Conservation (phyloP, 2,888 invertebrate species). For the Nephrotoma appendiculata region DNA sequence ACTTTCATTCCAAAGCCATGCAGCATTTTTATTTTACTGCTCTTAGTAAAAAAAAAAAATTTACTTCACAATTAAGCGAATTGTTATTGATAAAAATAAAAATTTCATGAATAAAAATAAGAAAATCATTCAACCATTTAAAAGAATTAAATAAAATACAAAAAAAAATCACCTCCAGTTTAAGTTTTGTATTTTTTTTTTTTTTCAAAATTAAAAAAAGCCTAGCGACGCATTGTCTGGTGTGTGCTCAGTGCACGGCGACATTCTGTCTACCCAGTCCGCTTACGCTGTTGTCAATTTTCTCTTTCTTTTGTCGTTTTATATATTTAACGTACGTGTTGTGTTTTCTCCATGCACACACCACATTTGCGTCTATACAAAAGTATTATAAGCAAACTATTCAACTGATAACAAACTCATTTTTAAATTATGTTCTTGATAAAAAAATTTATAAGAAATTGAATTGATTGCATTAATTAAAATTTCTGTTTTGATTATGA, state of each 20-base stretch:
- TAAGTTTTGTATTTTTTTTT: neutral
- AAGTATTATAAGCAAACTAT: neutral
- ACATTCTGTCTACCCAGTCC: conserved; percentile 86
- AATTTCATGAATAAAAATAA: neutral
- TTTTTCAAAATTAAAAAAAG: conserved; percentile 5
- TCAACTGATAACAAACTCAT: neutral
- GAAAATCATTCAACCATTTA: conserved; percentile 3
- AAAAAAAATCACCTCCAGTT: conserved; percentile 2
- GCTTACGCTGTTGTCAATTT: conserved; percentile 49
- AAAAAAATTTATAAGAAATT: neutral
- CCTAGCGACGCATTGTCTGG: conserved; percentile 63
- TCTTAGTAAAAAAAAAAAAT: neutral
- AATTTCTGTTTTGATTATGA: neutral
- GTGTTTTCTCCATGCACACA: neutral
- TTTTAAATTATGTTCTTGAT: neutral
- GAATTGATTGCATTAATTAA: neutral
- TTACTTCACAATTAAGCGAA: neutral
- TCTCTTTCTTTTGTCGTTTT: neutral
- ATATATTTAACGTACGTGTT: neutral
- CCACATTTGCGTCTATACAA: neutral
- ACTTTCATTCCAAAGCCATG: neutral
- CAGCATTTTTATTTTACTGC: neutral
- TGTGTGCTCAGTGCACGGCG: conserved; percentile 59
- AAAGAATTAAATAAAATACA: neutral
- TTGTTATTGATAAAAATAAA: neutral